A percentile compares a stretch with the other conserved stretches of the same genome.
Evolutionary conservation across 2,113 vertebrate species (phyloP).

Genomic region (Cacatua alba): DNA sequence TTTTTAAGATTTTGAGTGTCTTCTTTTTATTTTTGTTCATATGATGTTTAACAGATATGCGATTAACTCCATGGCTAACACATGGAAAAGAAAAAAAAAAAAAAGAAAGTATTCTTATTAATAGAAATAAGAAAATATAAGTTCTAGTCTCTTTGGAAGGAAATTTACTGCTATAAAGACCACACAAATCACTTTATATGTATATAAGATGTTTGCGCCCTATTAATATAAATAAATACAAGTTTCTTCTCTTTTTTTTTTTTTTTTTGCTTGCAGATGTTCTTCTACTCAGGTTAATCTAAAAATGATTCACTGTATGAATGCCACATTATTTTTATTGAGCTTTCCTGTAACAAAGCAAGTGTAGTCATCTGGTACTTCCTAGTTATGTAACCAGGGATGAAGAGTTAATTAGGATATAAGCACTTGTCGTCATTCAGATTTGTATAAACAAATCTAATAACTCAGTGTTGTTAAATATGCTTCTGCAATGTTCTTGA

Average conservation of each 20-base stretch:
- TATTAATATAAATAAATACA: not conserved
- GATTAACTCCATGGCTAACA: not conserved
- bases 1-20: not conserved
- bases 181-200: not conserved
- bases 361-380: not conserved
- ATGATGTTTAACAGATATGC: not conserved
- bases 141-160: too few species aligned
- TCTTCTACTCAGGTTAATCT: not conserved
- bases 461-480: slow-evolving; percentile 9
- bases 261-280: not conserved
- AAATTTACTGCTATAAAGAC: not conserved
- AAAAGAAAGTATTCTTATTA: too few species aligned
- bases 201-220: not conserved
- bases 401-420: not conserved
- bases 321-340: not conserved
- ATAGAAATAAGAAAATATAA: too few species aligned
- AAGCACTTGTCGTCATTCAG: not conserved
- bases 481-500: too few species aligned
- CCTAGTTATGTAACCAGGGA: not conserved
- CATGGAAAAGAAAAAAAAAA: too few species aligned
- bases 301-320: not conserved
- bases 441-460: not conserved
- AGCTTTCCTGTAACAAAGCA: not conserved
- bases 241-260: not conserved
- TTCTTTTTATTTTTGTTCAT: slow-evolving; percentile 3